Evolutionary conservation across 2,113 vertebrate species (phyloP), one percentile per base, ranked within the genome.

Genomic region (Paramisgurnus dabryanus): DNA sequence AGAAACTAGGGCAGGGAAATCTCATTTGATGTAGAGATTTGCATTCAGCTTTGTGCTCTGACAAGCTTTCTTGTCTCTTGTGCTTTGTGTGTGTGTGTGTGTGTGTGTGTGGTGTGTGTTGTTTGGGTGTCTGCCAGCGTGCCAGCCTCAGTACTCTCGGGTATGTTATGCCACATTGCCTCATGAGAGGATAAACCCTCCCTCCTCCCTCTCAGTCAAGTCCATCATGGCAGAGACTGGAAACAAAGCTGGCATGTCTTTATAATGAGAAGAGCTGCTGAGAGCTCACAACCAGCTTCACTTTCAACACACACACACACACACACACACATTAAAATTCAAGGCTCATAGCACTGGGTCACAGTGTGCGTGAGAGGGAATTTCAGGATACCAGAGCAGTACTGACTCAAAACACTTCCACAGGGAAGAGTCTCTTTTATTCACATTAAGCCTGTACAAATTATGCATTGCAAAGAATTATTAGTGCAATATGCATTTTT

Each of bases 161-260:
- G 88, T 80, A 88, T 91, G 90, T 92, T 91, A 89, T 92, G 91
- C 90, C 89, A 92, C 91, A 91, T 91, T 91, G 90, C 78, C 88
- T 91, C 91, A 89, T 90, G 89, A 84, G 69, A 41, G 86, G 85
- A 84, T 86, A 78, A 47, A 58, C 69, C 73, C 69, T 18, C 67
- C 73, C 81, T 77, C 80, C 47, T 27, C 72, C 78, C 84, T 83
- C 85, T 80, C 88, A 87, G 84, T 86, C 88, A 65, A 78, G 89
- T 88, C 85, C 90, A 92, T 92, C 91, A 93, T 88, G 86, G 86
- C 81, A 84, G 72, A 88, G 89, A 89, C 87, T 90, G 85, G 91
- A 93, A 92, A 93, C 92, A 93, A 93, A 93, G 91, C 92, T 92
- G 92, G 91, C 93, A 90, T 88, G 87, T 90, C 90, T 92, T 89